phyloP scores from a whole-genome alignment of 2,797 vertebrate genomes.

The Molossus alvarezi region DNA sequence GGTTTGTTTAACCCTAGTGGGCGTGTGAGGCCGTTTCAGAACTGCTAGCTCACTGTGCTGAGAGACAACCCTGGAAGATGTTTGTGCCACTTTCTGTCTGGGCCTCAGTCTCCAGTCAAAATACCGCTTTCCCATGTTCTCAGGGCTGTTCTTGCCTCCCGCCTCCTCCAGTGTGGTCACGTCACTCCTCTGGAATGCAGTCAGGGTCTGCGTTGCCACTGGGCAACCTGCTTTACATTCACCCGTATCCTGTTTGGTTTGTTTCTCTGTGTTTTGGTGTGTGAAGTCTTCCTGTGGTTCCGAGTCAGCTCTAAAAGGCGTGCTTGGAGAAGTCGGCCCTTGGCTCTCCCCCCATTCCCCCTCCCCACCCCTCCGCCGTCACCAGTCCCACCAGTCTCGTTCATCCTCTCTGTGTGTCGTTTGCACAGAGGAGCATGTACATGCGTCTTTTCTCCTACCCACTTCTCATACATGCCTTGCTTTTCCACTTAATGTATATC shows the following conservation, averaged over 20 bases:
- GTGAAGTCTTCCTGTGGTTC: background rate
- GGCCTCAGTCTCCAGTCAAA: background rate
- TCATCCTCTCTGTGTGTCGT: background rate
- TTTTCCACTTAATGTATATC: accelerated
- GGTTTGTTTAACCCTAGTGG: accelerated
- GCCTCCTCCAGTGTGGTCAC: background rate
- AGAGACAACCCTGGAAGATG: background rate
- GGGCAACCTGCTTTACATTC: too few relatives aligned
- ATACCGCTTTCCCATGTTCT: background rate
- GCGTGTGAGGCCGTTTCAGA: accelerated
- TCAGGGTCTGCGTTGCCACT: background rate
- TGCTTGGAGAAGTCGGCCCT: background rate
- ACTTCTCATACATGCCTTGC: background rate
- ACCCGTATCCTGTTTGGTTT: accelerated
- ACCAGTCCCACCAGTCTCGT: background rate
- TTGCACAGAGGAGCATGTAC: too few relatives aligned
- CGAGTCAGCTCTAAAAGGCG: background rate
- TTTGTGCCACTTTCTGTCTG: accelerated
- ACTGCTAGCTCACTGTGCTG: background rate
- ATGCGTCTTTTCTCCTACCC: accelerated
- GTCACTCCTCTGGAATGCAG: background rate
- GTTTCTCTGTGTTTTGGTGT: background rate
- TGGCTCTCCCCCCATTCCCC: too few relatives aligned
- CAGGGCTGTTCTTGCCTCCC: background rate
- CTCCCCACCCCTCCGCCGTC: too few relatives aligned